Conservation (phyloP, 2,797 vertebrate genomes). For the Apogon talboti region DNA sequence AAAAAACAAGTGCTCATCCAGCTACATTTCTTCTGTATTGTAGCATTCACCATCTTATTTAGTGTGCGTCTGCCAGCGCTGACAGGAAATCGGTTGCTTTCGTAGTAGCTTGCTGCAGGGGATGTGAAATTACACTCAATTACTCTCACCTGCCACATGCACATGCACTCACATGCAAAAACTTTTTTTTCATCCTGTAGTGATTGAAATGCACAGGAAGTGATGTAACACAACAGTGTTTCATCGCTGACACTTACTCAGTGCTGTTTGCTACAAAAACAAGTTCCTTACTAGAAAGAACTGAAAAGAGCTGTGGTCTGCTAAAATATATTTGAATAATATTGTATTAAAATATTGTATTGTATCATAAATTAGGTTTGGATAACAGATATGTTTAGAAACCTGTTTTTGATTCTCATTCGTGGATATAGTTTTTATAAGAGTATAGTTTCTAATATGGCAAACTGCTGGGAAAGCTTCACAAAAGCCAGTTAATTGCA, state of each 20-base stretch:
- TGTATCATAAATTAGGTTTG: background rate
- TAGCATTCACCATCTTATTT: slow-evolving; percentile 30
- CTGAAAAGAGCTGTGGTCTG: background rate
- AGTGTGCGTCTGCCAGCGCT: slow-evolving; percentile 16
- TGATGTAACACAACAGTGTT: slow-evolving; percentile 42
- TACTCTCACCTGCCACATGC: slow-evolving; percentile 50
- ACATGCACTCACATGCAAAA: background rate
- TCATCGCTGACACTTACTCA: slow-evolving; percentile 15
- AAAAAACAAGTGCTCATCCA: slow-evolving; percentile 14
- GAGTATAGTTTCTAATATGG: background rate
- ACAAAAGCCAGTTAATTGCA: background rate
- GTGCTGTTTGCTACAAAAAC: slow-evolving; percentile 9
- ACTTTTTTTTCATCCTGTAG: slow-evolving; percentile 35
- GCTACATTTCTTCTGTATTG: slow-evolving; percentile 32
- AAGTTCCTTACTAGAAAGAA: slow-evolving; percentile 3
- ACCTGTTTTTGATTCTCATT: background rate
- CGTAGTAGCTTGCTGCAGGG: slow-evolving; percentile 59
- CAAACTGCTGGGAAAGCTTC: background rate
- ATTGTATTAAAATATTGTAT: background rate
- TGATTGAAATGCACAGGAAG: slow-evolving; percentile 59
- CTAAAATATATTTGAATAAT: background rate
- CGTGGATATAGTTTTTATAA: no score
- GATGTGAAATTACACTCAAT: slow-evolving; percentile 70
- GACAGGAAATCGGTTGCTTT: slow-evolving; percentile 73
- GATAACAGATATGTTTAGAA: background rate